Conservation (phyloP, 2,797 vertebrate species). For the Stomatorhinus walkeri region DNA sequence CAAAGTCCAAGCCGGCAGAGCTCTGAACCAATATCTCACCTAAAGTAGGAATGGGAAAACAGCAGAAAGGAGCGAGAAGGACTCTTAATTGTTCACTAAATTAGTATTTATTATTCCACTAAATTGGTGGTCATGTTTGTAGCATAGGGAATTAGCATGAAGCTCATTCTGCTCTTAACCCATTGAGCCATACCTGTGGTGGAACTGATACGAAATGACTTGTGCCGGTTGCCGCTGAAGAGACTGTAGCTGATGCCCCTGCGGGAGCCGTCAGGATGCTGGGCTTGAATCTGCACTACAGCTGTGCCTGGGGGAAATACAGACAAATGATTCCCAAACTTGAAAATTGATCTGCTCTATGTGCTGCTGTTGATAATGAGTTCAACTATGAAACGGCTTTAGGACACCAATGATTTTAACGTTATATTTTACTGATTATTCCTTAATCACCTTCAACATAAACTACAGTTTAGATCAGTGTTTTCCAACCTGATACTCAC, state of each 20-base stretch:
- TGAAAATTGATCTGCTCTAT: neutral
- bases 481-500: neutral
- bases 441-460: neutral
- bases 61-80: neutral
- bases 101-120: neutral
- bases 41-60: conserved; percentile 35
- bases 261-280: conserved; percentile 69
- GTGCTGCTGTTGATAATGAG: neutral
- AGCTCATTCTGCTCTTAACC: neutral
- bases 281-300: conserved; percentile 71
- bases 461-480: neutral
- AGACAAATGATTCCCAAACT: neutral
- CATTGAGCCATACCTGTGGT: conserved; percentile 65
- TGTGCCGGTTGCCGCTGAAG: conserved; percentile 81
- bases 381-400: neutral
- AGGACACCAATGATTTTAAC: neutral
- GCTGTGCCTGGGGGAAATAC: conserved; percentile 67
- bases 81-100: neutral
- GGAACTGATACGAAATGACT: conserved; percentile 77
- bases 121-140: neutral
- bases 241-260: conserved; percentile 88
- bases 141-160: neutral
- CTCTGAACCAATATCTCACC: conserved; percentile 75
- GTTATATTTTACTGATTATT: neutral
- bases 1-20: conserved; percentile 73